phyloP scores from a whole-genome alignment of 1,140 invertebrate species.

The Parasteatoda tepidariorum region DNA sequence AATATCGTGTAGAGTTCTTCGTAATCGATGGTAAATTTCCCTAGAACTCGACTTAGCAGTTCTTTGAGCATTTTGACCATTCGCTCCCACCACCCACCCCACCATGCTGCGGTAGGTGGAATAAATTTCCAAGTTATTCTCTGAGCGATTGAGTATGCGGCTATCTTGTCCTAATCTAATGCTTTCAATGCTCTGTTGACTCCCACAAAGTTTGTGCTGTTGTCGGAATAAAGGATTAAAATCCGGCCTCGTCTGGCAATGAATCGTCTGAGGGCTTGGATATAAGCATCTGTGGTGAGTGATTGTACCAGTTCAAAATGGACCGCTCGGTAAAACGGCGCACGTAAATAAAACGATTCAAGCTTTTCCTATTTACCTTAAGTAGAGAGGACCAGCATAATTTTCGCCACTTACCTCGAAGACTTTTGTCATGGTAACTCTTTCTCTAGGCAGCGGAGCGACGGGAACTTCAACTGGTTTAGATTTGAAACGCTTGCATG shows the following conservation, averaged over 20 bases:
- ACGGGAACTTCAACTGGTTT: not conserved
- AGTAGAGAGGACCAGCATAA: slow-evolving; percentile 63
- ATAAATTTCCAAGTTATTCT: slow-evolving; percentile 1
- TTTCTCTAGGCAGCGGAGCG: slow-evolving; percentile 62
- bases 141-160: not conserved
- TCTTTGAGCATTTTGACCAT: slow-evolving; percentile 65
- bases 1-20: slow-evolving; percentile 64
- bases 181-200: slow-evolving; percentile 2
- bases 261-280: slow-evolving; percentile 10
- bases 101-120: not conserved
- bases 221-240: slow-evolving; percentile 64
- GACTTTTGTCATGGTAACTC: slow-evolving; percentile 63
- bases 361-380: not conserved
- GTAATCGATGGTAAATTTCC: slow-evolving; percentile 43
- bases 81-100: slow-evolving; percentile 65
- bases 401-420: slow-evolving; percentile 66
- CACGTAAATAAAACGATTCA: slow-evolving; percentile 23
- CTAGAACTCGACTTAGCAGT: slow-evolving; percentile 65
- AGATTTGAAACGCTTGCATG: not conserved
- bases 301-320: not conserved
- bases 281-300: not conserved
- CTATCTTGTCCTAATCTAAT: slow-evolving; percentile 6
- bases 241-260: not conserved
- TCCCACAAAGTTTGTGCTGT: slow-evolving; percentile 66
- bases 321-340: not conserved